Percentiles rank a stretch among this genome's conserved stretches.
Evolutionary conservation across 2,113 vertebrate species (phyloP).

Genomic region (Phycodurus eques): DNA sequence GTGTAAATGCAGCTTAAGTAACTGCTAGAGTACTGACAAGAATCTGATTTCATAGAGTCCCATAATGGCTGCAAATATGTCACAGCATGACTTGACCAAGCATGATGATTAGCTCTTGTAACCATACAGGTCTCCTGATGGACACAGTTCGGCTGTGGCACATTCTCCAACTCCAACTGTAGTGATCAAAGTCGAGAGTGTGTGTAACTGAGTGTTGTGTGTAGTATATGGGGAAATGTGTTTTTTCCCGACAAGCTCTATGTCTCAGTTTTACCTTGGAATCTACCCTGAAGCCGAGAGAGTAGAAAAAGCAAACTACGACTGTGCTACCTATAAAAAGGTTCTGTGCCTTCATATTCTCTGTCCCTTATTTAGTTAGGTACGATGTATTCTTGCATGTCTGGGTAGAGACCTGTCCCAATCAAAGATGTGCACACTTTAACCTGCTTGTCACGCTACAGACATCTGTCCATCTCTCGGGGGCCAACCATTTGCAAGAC

Average conservation of each 20-base stretch:
- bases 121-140: slow-evolving; percentile 31
- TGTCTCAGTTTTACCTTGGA: slow-evolving; percentile 32
- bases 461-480: too few species aligned
- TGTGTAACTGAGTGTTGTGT: slow-evolving; percentile 11
- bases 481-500: too few species aligned
- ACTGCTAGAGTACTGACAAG: not conserved
- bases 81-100: not conserved
- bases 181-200: slow-evolving; percentile 48
- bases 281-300: slow-evolving; percentile 17
- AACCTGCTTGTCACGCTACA: not conserved
- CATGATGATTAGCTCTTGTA: not conserved
- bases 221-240: not conserved
- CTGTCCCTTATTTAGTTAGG: too few species aligned
- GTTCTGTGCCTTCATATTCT: too few species aligned
- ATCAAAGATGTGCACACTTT: not conserved
- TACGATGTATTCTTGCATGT: not conserved
- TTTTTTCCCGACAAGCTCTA: slow-evolving; percentile 22
- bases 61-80: not conserved
- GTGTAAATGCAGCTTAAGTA: not conserved
- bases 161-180: slow-evolving; percentile 26
- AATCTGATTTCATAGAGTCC: not conserved
- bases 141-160: slow-evolving; percentile 27
- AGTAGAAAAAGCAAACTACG: slow-evolving; percentile 32
- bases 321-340: slow-evolving; percentile 10
- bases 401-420: not conserved